Evolutionary conservation across 2,797 vertebrate genomes (phyloP), one percentile per base, ranked within the genome.

Genomic region (Silurus lanzhouensis): DNA sequence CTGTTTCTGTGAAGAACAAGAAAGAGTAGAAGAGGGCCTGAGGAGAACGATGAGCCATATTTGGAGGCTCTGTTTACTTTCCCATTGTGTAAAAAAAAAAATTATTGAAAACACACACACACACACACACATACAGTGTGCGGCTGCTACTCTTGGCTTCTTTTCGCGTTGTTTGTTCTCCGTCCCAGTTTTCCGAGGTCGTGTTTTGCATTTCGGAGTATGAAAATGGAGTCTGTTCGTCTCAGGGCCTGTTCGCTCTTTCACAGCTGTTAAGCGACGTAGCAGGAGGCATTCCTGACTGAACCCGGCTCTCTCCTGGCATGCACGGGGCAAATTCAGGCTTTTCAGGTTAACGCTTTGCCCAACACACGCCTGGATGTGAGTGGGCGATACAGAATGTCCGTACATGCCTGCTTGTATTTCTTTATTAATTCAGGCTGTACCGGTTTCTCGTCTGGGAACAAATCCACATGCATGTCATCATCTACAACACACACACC

Each of bases 121-220:
- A 52, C 48, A 52, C 48, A 52, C 48, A 52, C 48, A 52, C 48
- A 52, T 48, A 60, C 13, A 19, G 63, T 44, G 44, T 57, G 27
- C 17, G 19, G 25, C 74, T 63, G 74, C 38, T 70, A 14, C 72
- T n/a, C 31, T 12, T 17, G 5, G 63, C 63, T 15, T 10, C 31
- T 31, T 61, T 15, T 13, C 76, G 19, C 31, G 20, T 19, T 61
- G n/a, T 48, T 74, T 27, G n/a, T 17, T 83, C 76, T 75, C 48
- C 20, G 74, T 6, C 81, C 66, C 81, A 6, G 74, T 78, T 88
- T 52, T 85, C 80, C 31, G 78, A 72, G 78, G 44, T 58, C 58
- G 4, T 58, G 86, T 68, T 88, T 89, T 88, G 87, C 85, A 88
- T 89, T 79, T 80, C 44, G 61, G 66, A 75, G 48, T 70, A 76